Evolutionary conservation across 1,140 invertebrate species (phyloP), one percentile per base, ranked within the genome.

Genomic region (Dinoponera quadriceps): DNA sequence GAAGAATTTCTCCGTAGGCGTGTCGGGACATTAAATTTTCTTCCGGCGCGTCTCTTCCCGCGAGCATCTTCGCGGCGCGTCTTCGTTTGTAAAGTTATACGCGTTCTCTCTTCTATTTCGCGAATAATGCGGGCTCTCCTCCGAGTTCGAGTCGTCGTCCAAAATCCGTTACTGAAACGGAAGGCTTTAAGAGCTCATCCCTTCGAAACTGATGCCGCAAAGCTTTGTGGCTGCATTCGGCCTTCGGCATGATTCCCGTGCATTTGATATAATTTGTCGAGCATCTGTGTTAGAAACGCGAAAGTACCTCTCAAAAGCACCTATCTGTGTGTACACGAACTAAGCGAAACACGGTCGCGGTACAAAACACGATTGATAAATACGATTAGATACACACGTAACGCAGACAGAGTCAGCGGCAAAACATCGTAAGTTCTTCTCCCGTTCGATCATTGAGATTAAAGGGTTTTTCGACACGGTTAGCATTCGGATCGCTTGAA

Each of bases 301-400:
- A 55, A 68, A 66, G 29, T 78, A 29, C 27, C 22, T 44, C 55
- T 57, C 65, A 48, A 48, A 80, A 44, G 22, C 65, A 25, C 9
- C 33, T 18, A 44, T 59, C 22, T 44, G n/a, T 13, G n/a, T 20
- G 16, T 4, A 44, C 7, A 44, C 48, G 4, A 80, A 49, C n/a
- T 71, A 55, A 57, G 59, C 51, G 51, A 69, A 57, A 77, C 33
- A 48, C 57, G n/a, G 27, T 44, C n/a, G 20, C 38, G 65, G 18
- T 22, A 9, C 55, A 57, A 44, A 9, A 11, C n/a, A 25, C 33
- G 75, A 71, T 57, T 69, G 75, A 80, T 80, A 63, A 80, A 69
- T n/a, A 48, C 33, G 22, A 69, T 59, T 18, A 38, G 60, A 9
- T 44, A 44, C 38, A 44, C 66, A 20, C 33, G 29, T n/a, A n/a